Base-by-base conservation (phyloP, 2,888 invertebrate species). In the Rhodophaea formosa region DNA sequence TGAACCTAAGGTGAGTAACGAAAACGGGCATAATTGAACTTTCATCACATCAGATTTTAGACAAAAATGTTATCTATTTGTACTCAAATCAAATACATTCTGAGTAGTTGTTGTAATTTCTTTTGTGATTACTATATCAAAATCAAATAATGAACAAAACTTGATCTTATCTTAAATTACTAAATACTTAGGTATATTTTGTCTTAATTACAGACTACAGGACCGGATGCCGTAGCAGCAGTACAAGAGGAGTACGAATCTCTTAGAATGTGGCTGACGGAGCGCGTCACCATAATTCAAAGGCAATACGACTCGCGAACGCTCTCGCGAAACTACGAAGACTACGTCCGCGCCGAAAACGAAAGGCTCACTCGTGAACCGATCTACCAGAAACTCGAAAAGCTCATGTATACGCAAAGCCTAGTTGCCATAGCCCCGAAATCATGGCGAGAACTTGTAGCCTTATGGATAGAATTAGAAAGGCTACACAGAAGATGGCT, bases 391-490 rank as follows among this genome's bases (percentile, higher is more conserved):
- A 96, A 95, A 79, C 87, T 98, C 55, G 95, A 95, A 77, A 94
- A 94, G 74, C 92, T 97, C 60, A 95, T 96, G 68, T 95, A 96
- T 71, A 95, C 95, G 0, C 95, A 96, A 75, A 95, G 95, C 74
- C 92, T 96, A 72, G 94, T 97, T 62, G 96, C 96, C 68, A 95
- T 98, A 62, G 95, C 96, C 7, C 93, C 94, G 49, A 96, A 96
- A 67, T 95, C 96, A n/a, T 98, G 98, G 97, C 93, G 93, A 57
- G 95, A 96, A 70, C 93, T 98, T 14, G 94, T 95, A 69, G 91
- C 92, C 35, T 91, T 96, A 32, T 98, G 98, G 98, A 93, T 94
- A 67, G 95, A 95, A 75, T 92, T 97, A 56, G 95, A 97, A 75
- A 88, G 92, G 70, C 92, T 97, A 86, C 93, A 97, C 88, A 92